Evolutionary conservation across 2,888 invertebrate genomes (phyloP).

Genomic region (Lasioglossum figueresi): DNA sequence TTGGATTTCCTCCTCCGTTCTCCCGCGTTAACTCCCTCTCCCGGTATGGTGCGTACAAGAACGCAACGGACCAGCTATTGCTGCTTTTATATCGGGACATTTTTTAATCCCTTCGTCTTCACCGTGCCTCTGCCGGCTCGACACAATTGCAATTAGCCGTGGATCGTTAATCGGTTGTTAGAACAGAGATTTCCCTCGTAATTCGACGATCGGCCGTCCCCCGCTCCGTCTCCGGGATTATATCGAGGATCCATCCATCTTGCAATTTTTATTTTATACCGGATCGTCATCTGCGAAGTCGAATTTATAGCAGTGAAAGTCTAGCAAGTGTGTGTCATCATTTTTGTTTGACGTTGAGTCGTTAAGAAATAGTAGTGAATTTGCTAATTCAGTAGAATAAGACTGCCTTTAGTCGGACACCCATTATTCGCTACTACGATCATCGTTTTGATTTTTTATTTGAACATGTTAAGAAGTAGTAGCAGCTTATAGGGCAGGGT

Average conservation of each 20-base stretch:
- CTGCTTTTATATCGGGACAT: conserved; percentile 75
- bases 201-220: conserved; percentile 61
- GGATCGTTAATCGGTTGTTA: conserved; percentile 73
- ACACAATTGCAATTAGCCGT: conserved; percentile 77
- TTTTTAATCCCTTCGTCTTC: conserved; percentile 76
- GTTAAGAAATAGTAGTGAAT: background rate
- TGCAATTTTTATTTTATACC: conserved; percentile 15
- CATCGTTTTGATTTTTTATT: background rate
- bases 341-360: background rate
- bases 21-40: conserved; percentile 65
- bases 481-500: background rate
- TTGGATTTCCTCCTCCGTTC: conserved; percentile 80
- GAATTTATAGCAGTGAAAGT: background rate
- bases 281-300: conserved; percentile 2
- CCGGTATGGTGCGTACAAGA: conserved; percentile 65
- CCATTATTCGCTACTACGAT: too few relatives aligned
- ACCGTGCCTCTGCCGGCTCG: conserved; percentile 61
- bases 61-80: conserved; percentile 53
- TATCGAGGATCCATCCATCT: conserved; percentile 25
- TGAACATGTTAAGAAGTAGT: too few relatives aligned
- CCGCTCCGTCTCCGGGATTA: conserved; percentile 45
- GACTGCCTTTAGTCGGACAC: background rate
- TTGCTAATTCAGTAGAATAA: background rate
- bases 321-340: background rate
- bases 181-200: conserved; percentile 59